phyloP scores from a whole-genome alignment of 2,113 vertebrate species.

The Clinocottus analis region DNA sequence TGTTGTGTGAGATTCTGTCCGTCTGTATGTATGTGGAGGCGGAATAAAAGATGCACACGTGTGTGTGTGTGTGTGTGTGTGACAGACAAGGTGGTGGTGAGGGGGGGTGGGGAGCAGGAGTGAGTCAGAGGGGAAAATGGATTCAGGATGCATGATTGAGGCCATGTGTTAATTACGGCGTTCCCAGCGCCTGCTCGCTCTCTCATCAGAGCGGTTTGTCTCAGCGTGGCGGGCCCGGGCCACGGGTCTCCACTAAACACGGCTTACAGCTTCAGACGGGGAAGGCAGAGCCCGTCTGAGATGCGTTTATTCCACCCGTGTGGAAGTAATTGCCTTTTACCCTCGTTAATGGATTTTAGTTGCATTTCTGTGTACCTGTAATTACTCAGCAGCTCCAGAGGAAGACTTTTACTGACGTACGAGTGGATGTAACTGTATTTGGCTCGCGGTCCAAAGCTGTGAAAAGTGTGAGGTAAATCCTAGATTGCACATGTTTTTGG shows the following conservation, averaged over 20 bases:
- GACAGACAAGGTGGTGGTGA: neutral
- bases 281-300: conserved; percentile 23
- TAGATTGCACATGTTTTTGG: neutral
- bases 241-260: conserved; percentile 45
- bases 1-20: conserved; percentile 42
- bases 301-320: conserved; percentile 46
- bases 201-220: conserved; percentile 67
- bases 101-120: too few relatives aligned
- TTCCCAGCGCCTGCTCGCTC: conserved; percentile 47
- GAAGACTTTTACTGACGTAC: neutral
- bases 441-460: neutral
- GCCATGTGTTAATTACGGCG: conserved; percentile 68
- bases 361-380: neutral
- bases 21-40: conserved; percentile 36
- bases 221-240: conserved; percentile 48
- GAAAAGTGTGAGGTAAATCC: neutral
- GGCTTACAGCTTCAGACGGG: conserved; percentile 38
- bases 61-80: conserved; percentile 3
- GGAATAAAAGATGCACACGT: conserved; percentile 17
- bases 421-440: neutral
- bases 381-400: neutral
- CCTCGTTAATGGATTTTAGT: conserved; percentile 1
- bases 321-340: conserved; percentile 31
- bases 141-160: conserved; percentile 64
- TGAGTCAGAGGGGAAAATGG: conserved; percentile 60